Conservation (phyloP, 2,113 vertebrate genomes). For the Fulmarus glacialis region DNA sequence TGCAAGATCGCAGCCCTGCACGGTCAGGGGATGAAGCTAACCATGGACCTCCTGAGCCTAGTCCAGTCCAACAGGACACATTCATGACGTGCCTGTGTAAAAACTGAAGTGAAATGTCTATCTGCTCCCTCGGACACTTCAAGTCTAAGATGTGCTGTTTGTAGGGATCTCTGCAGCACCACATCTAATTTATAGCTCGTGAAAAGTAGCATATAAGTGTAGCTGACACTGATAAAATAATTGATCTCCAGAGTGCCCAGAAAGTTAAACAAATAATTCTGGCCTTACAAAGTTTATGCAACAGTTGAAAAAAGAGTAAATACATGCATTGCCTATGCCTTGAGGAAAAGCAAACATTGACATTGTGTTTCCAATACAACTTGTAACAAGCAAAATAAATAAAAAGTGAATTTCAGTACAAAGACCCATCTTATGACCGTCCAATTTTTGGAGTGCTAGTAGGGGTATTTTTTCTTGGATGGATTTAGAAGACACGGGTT, state of each 20-base stretch:
- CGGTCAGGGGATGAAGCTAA: not conserved
- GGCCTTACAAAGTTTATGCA: not conserved
- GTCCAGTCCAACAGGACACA: not conserved
- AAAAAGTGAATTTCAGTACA: not conserved
- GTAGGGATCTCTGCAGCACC: not conserved
- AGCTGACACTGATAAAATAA: not conserved
- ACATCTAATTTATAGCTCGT: not conserved
- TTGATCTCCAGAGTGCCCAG: not conserved
- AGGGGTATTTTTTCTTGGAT: not conserved
- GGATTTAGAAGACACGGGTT: not conserved
- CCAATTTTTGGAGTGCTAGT: not conserved
- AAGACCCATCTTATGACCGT: not conserved
- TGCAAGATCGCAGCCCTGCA: no score
- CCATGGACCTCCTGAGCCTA: not conserved
- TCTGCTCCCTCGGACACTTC: not conserved
- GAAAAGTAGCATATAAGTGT: not conserved
- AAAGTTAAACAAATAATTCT: not conserved
- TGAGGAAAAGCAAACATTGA: not conserved
- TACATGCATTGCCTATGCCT: not conserved
- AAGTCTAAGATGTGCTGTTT: not conserved
- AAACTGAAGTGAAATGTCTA: not conserved
- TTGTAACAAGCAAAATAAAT: not conserved
- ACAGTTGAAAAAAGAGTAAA: not conserved
- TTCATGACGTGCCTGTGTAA: not conserved
- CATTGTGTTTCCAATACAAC: not conserved